Evolutionary conservation across 2,888 invertebrate genomes (phyloP), one percentile per base, ranked within the genome.

Genomic region (Acleris holmiana): DNA sequence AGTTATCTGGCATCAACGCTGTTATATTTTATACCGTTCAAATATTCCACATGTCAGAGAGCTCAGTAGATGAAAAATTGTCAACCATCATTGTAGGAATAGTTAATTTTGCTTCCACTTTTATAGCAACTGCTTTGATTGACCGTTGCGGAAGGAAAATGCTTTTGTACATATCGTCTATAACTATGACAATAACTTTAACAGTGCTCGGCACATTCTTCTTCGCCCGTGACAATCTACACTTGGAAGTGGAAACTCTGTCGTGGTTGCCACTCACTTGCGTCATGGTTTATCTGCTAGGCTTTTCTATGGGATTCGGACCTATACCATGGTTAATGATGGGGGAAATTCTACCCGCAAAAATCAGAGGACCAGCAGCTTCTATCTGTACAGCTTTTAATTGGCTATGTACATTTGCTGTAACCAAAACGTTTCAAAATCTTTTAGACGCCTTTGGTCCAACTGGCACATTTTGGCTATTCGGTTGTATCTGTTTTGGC

Each of bases 1-100:
- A 99, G 84, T 87, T 98, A 77, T 97, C 97, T 67, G 99, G 99
- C 21, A 98, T 99, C 73, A 99, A 99, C 85, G 98, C 98, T 6
- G 96, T 99, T 60, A 98, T 99, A 83, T 99, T 99, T 89, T 99
- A 98, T 82, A 97, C 98, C 0, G 97, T 97, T 0, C 93, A 94
- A 69, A 99, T 99, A 74, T 99, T 99, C 85, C 88, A 96, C 90
- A 95, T 95, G 85, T 96, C 98, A 15, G 98, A 97, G 23, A 97
- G 97, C 76, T 93, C 95, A 5, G 94, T 98, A 63, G 95, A 97
- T 76, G 94, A 95, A 73, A 95, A 96, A 80, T 71, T 96, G 29
- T 95, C 96, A 61, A 96, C 98, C 7, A 98, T 98, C 61, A 96
- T 98, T 72, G 96, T 99, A 1, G 98, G 98, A 13, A 82, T 96